Evolutionary conservation across 2,888 invertebrate genomes (phyloP), one percentile per base, ranked within the genome.

Genomic region (Drosophila kanekoi): DNA sequence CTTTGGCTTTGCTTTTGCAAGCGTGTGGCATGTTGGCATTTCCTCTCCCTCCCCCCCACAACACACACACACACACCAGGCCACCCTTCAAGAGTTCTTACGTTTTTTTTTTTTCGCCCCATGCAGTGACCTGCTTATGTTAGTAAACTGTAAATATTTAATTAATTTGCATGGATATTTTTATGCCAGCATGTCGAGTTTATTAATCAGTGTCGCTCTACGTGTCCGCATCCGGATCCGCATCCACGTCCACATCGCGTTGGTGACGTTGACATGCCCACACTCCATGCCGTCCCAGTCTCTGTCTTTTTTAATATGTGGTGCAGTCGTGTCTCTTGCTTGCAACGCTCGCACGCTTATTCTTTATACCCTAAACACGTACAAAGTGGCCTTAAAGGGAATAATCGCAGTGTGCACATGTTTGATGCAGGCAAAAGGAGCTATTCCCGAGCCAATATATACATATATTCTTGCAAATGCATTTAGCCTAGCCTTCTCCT

Each of bases 141-240:
- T 87, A 83, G 89, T 87, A 83, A 89, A 73, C 85, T 88, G 90
- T 89, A 85, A 85, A 85, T 89, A 83, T 83, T 83, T 83, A 85
- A 85, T 85, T 85, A 85, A 85, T 85, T 89, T 89, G 90, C 89
- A 88, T 89, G 89, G 76, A 85, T 85, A 88, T 89, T 85, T 89
- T 85, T 73, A 87, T 85, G 88, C 70, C 71, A 48, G 77, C 70
- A 82, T 73, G 87, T 83, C 68, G 77, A 86, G 89, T 84, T 84
- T 84, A 84, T 84, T 84, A 84, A 86, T 84, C 80, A 60, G 57
- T 64, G 70, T 53, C 61, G 33, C 41, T 40, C 48, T 40, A 28
- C 48, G 53, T 53, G 45, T 45, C 41, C 40, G 11, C 48, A 48
- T 41, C 23, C n/a, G 4, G 23, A 35, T 56, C 3, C 18, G 11